Evolutionary conservation across 2,888 invertebrate genomes (phyloP), one percentile per base, ranked within the genome.

Genomic region (Rhodophaea formosa): DNA sequence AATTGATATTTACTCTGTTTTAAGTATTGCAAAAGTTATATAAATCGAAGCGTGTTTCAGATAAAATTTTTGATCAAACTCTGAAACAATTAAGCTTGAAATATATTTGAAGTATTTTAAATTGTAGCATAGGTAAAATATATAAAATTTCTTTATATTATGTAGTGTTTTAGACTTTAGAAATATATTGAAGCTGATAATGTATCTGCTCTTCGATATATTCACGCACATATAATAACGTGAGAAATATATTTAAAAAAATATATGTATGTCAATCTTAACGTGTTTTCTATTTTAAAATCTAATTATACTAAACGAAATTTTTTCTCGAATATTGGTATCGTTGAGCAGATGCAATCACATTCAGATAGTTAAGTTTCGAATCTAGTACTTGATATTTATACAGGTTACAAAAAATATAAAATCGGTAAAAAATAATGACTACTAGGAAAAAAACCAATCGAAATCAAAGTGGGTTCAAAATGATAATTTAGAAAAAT

Each of bases 51-150:
- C 53, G 15, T 29, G 53, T 53, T 53, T 53, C 53, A 53, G 53
- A 53, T 16, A 53, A 43, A 32, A 29, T 53, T 29, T 53, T 44
- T 44, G 43, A 53, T 53, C 15, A 30, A 44, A 44, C 15, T 44
- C 53, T 53, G 53, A 53, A 53, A 44, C 53, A 14, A 12, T 10
- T 17, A 47, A 45, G 54, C 32, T 54, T 54, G 29, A 29, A 51
- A 14, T 15, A 16, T 15, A 15, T 8, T 16, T 32, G 8, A 51
- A 8, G 35, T 15, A 39, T 35, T 51, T 16, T 16, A 1, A 51
- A 35, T 51, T 35, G 3, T 49, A 49, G 15, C 15, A 39, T 51
- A 12, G 10, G 3, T 12, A n/a, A 12, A 12, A n/a, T 39, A 23
- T 23, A 23, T 3, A 23, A 23, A 23, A 23, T 3, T 3, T 3